Percentiles rank a stretch among this genome's conserved stretches.
These are phyloP conservation scores for Leucosticte australis DNA, from an alignment of 2,113 vertebrate species.

Conservation along the genomic window DNA sequence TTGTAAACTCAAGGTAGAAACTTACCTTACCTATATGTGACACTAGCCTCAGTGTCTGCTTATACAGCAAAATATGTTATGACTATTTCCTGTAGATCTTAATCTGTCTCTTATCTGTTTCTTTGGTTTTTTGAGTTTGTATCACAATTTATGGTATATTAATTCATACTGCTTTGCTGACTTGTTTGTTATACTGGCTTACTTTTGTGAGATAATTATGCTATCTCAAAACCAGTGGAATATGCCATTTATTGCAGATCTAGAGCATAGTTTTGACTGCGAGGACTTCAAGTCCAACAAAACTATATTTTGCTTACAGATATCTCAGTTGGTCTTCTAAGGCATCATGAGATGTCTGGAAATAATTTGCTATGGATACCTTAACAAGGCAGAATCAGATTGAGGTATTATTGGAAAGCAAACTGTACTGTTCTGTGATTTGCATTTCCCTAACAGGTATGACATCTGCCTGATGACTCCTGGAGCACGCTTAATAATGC, in stretches of 20 bases:
- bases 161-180: neutral
- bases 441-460: neutral
- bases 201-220: neutral
- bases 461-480: constrained; percentile 12
- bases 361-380: neutral
- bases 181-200: neutral
- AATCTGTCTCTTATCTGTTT: neutral
- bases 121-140: neutral
- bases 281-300: neutral
- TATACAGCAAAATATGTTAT: neutral
- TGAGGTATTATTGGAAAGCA: neutral
- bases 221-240: neutral
- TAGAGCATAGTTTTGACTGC: neutral
- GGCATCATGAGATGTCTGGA: neutral
- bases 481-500: neutral
- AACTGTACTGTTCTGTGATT: neutral
- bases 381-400: neutral
- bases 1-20: neutral
- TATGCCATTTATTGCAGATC: neutral
- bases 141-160: neutral
- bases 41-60: neutral
- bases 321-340: neutral
- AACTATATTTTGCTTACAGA: neutral
- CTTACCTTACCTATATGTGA: neutral
- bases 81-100: neutral